phyloP scores from a whole-genome alignment of 2,888 invertebrate genomes.

The Octonoba sinensis region DNA sequence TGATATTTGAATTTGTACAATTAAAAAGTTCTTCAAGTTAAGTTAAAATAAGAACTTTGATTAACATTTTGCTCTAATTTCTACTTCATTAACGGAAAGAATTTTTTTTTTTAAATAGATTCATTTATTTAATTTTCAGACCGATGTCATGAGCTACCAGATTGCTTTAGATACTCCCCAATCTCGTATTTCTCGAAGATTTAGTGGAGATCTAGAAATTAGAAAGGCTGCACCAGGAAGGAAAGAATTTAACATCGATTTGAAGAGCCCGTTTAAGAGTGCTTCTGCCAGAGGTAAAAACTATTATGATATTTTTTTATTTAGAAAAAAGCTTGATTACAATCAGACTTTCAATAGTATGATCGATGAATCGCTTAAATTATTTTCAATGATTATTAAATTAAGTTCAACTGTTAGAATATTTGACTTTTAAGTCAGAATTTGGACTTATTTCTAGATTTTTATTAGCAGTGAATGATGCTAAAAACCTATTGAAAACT shows the following conservation, averaged over 20 bases:
- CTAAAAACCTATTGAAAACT: neutral
- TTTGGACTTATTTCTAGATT: neutral
- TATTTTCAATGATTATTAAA: no score
- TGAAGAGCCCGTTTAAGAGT: conserved; percentile 53
- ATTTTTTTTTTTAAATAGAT: neutral
- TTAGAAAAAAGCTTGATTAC: no score
- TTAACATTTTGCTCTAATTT: no score
- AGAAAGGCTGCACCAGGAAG: conserved; percentile 1
- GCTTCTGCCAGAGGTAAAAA: conserved; percentile 32
- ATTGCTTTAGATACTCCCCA: conserved; percentile 52
- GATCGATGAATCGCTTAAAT: no score
- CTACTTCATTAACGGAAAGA: no score
- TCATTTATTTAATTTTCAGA: conserved; percentile 7
- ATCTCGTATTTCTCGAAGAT: conserved; percentile 37
- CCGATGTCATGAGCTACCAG: conserved; percentile 25
- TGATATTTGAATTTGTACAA: no score
- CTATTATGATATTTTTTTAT: no score
- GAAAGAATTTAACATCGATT: conserved; percentile 24
- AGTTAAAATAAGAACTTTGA: no score
- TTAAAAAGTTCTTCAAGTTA: no score
- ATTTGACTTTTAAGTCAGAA: no score
- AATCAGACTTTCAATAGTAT: no score
- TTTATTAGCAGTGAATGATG: neutral
- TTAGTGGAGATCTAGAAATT: conserved; percentile 39
- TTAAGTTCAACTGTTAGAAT: no score